Evolutionary conservation across 2,113 vertebrate species (phyloP), one percentile per base, ranked within the genome.

Genomic region (Leptobrachium leishanense): DNA sequence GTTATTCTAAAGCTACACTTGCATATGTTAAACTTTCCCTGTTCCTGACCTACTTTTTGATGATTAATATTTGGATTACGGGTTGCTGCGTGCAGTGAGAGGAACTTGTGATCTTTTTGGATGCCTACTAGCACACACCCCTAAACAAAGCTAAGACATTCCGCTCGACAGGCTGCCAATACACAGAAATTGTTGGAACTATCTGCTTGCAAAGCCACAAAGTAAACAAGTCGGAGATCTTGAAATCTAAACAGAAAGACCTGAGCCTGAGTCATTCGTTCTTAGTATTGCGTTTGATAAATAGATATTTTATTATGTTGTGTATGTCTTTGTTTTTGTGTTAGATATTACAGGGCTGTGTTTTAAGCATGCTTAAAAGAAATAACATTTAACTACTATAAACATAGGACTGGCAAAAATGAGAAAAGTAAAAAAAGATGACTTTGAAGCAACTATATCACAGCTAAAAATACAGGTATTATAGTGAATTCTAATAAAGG

Each of bases 131-230:
- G 77, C 62, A 79, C 69, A 79, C 77, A 79, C 77, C 69, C 76
- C 77, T 54, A 79, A 59, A 79, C 69, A 79, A 79, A 79, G 63
- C 62, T 64, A 79, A 79, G 64, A 66, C 64, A 72, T 72, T 67
- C 77, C 59, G 66, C 46, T 41, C 13, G n/a, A 42, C 44, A 55
- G 59, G n/a, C 68, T 67, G 77, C 69, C 69, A 79, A 70, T 72
- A 72, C 62, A 72, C 77, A 65, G 39, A 69, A 72, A 63, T 40
- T 79, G 77, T 41, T 79, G 77, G 77, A 79, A 79, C 69, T 54
- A 65, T 79, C 44, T 43, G 7, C 53, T n/a, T 64, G 46, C 69
- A 72, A 53, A 79, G 54, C 69, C 77, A 79, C 77, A 65, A 79
- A 72, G 64, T 59, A 79, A 72, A 79, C 69, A 79, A 31, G 63